These are phyloP conservation scores for Notothenia rossii DNA, from an alignment of 2,113 vertebrate species.

Conservation along the genomic window DNA sequence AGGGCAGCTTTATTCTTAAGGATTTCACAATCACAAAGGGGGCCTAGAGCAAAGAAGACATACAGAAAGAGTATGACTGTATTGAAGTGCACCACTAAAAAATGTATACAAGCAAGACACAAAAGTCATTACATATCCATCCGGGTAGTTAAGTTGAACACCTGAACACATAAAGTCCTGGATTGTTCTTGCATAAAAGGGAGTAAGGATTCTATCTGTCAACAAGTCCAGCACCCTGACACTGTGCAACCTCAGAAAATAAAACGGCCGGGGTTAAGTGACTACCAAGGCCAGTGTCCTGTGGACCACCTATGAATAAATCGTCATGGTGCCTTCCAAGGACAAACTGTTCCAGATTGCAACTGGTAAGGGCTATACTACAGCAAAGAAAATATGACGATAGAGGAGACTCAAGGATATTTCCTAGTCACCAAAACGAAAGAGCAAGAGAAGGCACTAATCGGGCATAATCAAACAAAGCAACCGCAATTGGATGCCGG, in stretches of 20 bases:
- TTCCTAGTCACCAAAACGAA: neutral
- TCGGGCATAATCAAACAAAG: neutral
- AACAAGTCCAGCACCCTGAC: neutral
- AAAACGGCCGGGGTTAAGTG: neutral
- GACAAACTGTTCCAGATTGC: neutral
- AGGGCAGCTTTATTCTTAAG: slow-evolving; percentile 17
- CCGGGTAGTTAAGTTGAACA: neutral
- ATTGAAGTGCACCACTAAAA: neutral
- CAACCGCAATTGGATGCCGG: too few relatives aligned
- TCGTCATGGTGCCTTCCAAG: neutral
- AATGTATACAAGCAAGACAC: neutral
- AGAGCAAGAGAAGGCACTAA: neutral
- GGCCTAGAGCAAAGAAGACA: neutral
- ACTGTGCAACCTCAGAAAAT: neutral
- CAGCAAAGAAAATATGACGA: neutral
- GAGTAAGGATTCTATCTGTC: slow-evolving; percentile 1
- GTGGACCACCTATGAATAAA: neutral
- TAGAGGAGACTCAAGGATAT: neutral
- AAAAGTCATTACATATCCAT: neutral
- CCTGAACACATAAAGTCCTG: neutral
- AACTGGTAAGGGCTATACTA: neutral
- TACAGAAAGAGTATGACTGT: neutral
- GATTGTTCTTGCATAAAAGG: neutral
- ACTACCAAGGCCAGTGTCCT: neutral
- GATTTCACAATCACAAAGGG: slow-evolving; percentile 14